Percentiles rank a stretch among this genome's conserved stretches.
Evolutionary conservation across 1,140 invertebrate species (phyloP).

Genomic region (Babylonia areolata): DNA sequence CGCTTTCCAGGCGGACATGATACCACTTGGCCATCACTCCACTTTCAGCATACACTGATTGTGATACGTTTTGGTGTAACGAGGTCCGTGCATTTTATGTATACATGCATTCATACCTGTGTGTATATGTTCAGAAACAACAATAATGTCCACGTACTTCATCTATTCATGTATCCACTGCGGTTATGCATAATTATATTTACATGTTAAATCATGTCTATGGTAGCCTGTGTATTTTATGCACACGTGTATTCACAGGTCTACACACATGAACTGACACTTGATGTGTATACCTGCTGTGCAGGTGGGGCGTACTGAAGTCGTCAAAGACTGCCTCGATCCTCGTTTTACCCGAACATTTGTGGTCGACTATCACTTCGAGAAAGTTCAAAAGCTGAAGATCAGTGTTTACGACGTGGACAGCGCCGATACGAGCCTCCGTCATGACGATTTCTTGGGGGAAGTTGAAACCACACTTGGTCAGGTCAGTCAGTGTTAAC

Average conservation of each 20-base stretch:
- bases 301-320: constrained; percentile 80
- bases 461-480: constrained; percentile 78
- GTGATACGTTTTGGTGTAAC: no score
- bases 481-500: constrained; percentile 74
- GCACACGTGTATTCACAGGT: background rate
- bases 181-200: no score
- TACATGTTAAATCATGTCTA: no score
- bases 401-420: constrained; percentile 80
- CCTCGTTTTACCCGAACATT: constrained; percentile 81
- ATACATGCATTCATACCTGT: background rate
- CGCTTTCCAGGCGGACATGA: no score
- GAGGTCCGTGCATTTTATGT: no score
- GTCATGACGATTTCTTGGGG: constrained; percentile 80
- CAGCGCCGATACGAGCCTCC: constrained; percentile 75
- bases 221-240: no score
- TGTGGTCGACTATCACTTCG: constrained; percentile 77
- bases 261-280: background rate
- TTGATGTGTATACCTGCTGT: background rate
- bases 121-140: no score
- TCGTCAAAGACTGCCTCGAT: constrained; percentile 79
- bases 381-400: constrained; percentile 78
- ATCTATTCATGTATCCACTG: no score
- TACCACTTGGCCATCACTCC: no score
- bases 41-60: no score
- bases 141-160: no score